Evolutionary conservation across 2,113 vertebrate genomes (phyloP), one percentile per base, ranked within the genome.

Genomic region (Eptesicus fuscus): DNA sequence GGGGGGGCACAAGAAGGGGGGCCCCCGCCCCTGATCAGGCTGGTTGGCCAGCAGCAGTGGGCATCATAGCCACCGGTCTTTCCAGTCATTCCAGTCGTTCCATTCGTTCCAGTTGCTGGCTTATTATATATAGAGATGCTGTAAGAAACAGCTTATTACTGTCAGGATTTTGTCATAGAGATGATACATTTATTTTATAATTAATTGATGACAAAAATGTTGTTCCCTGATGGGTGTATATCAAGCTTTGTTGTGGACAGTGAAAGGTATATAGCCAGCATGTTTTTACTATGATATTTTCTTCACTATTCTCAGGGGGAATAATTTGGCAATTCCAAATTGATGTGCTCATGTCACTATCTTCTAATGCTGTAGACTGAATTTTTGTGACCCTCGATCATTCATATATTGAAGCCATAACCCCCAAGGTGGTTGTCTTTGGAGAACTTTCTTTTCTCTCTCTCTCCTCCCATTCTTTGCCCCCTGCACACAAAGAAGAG

Each of bases 161-260:
- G 13, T 35, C n/a, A 59, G 18, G 30, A 28, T 93, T 84, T 70
- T 78, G 49, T 73, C 51, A 40, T 3, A 37, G 47, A 88, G 51
- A 90, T 51, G 69, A 85, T 40, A 37, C 13, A 76, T 79, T 83
- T 70, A 89, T 56, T 96, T 88, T 59, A 87, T 76, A 95, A 80
- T 83, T 82, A 85, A 76, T 79, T 59, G 16, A 67, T 47, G 42
- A 44, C 5, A 89, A 95, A 96, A 74, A 18, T 56, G 13, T 44
- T 86, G 44, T 70, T 94, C 7, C 32, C 35, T 63, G 32, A 86
- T 35, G 56, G 69, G 74, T 51, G 35, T 17, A 23, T 47, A 82
- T 80, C 53, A 69, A 65, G 82, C 28, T 32, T 74, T 67, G 73
- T 93, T 73, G 13, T 30, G 18, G 40, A 49, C 61, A 88, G 30